Evolutionary conservation across 2,797 vertebrate genomes (phyloP).

Genomic region (Esox masquinongy): DNA sequence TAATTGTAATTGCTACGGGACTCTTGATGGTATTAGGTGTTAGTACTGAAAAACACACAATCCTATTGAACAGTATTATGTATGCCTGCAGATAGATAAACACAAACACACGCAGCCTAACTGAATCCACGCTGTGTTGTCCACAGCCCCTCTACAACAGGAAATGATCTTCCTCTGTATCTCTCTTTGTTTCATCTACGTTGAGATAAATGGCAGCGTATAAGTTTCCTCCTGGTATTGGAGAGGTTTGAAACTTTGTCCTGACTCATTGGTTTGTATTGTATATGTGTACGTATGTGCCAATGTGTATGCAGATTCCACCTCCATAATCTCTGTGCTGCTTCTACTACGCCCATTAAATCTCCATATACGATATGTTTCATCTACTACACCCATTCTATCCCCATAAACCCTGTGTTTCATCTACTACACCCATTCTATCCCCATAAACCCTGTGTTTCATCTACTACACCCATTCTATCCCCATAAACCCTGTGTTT

Average conservation of each 20-base stretch:
- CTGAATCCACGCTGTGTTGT: too few relatives aligned
- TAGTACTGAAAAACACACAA: too few relatives aligned
- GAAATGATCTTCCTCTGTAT: constrained; percentile 27
- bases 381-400: neutral
- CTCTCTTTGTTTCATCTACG: constrained; percentile 23
- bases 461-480: neutral
- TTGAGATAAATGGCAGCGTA: constrained; percentile 24
- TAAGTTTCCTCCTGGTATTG: constrained; percentile 35
- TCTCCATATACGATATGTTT: constrained; percentile 30
- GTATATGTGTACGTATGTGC: neutral
- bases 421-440: neutral
- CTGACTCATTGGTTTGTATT: constrained; percentile 37
- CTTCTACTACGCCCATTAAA: constrained; percentile 36
- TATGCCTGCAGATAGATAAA: too few relatives aligned
- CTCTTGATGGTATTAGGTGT: too few relatives aligned
- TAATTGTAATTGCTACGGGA: too few relatives aligned
- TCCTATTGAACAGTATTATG: too few relatives aligned
- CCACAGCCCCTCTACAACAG: too few relatives aligned
- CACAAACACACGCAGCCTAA: too few relatives aligned
- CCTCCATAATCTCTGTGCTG: constrained; percentile 36
- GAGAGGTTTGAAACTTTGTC: constrained; percentile 39
- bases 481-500: constrained; percentile 15
- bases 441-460: neutral
- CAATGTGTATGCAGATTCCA: constrained; percentile 7
- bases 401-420: neutral